phyloP scores from a whole-genome alignment of 2,888 invertebrate genomes.

The Agonum fuliginosum region DNA sequence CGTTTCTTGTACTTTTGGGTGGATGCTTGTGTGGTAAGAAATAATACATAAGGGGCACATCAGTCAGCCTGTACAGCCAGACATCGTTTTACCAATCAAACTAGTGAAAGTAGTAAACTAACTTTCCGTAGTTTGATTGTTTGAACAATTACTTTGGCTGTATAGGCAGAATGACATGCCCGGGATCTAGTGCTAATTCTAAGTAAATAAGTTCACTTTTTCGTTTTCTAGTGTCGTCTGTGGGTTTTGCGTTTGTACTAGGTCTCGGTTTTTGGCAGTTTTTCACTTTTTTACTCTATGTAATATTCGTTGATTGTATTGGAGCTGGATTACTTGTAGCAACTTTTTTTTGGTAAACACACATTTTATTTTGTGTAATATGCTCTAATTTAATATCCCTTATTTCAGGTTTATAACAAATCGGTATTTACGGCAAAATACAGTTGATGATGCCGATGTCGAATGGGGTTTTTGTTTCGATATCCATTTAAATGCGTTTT shows the following conservation, averaged over 20 bases:
- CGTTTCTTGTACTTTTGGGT: conserved; percentile 94
- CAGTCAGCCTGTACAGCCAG: too few relatives aligned
- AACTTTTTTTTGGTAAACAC: conserved; percentile 87
- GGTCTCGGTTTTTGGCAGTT: conserved; percentile 82
- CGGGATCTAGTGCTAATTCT: too few relatives aligned
- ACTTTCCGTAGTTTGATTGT: too few relatives aligned
- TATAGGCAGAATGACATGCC: too few relatives aligned
- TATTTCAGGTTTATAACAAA: conserved; percentile 86
- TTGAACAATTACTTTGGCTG: too few relatives aligned
- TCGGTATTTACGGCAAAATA: conserved; percentile 81
- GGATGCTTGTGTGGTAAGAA: conserved; percentile 87
- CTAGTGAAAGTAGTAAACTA: too few relatives aligned
- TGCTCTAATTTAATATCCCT: conserved; percentile 19
- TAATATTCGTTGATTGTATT: conserved; percentile 96
- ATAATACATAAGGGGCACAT: too few relatives aligned
- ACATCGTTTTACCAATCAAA: too few relatives aligned
- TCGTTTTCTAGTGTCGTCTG: conserved; percentile 85
- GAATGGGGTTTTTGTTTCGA: conserved; percentile 99
- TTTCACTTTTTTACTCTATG: conserved; percentile 90
- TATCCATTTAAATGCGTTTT: conserved; percentile 98
- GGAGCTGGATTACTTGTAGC: conserved; percentile 90
- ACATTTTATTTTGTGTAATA: conserved; percentile 69
- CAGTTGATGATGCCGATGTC: conserved; percentile 84
- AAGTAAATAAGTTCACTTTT: conserved; percentile 57
- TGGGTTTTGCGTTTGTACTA: conserved; percentile 89